These are phyloP conservation scores for Liposcelis brunnea DNA, from an alignment of 2,888 invertebrate species.

Conservation along the genomic window DNA sequence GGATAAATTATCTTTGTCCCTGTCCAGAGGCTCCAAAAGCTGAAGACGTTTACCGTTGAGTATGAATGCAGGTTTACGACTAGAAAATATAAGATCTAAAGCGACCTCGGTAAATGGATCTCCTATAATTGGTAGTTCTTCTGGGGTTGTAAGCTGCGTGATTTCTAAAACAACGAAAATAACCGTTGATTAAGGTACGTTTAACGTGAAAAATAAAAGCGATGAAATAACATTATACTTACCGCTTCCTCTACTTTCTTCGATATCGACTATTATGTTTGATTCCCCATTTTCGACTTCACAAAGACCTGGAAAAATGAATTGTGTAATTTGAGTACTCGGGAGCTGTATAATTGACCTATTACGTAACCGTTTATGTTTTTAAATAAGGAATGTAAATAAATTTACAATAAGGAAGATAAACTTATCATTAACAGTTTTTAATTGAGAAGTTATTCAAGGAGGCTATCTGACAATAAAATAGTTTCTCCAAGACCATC, in stretches of 20 bases:
- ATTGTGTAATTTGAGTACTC: no score
- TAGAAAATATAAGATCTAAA: conserved; percentile 61
- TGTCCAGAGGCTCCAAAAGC: conserved; percentile 61
- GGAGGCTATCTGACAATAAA: no score
- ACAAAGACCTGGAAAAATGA: conserved; percentile 43
- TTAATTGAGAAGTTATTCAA: no score
- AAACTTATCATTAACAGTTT: no score
- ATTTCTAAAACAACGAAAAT: conserved; percentile 49
- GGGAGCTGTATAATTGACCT: neutral
- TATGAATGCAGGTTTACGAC: conserved; percentile 58
- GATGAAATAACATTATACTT: conserved; percentile 32
- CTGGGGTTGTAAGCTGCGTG: conserved; percentile 65
- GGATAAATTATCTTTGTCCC: conserved; percentile 69
- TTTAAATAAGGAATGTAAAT: no score
- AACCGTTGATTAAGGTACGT: no score
- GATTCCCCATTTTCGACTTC: conserved; percentile 76
- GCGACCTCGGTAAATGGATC: conserved; percentile 62
- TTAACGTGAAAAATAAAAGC: conserved; percentile 1
- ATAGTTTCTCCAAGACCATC: no score
- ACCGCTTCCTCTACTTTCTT: conserved; percentile 74
- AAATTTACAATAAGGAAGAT: no score
- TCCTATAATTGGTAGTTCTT: conserved; percentile 66
- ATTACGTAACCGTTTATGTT: no score
- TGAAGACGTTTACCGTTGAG: conserved; percentile 68
- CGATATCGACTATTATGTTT: conserved; percentile 77